Conservation (phyloP, 2,113 vertebrate species). For the Gambusia holbrooki region DNA sequence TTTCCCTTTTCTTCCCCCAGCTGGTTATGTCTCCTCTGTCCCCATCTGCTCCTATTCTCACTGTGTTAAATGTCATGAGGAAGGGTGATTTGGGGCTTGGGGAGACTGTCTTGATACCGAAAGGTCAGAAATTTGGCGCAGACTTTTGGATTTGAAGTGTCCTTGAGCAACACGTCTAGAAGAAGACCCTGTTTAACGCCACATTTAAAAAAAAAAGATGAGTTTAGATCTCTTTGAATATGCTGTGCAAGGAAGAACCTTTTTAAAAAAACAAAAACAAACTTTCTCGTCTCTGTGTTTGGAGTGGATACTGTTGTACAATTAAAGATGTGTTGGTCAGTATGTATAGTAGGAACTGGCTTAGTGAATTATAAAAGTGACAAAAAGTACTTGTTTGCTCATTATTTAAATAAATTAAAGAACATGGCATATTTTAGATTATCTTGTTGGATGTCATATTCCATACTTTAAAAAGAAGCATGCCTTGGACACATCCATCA, state of each 20-base stretch:
- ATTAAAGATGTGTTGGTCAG: conserved; percentile 59
- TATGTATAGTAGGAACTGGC: conserved; percentile 5
- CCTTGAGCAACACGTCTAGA: conserved; percentile 51
- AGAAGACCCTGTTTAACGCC: not conserved
- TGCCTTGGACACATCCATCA: conserved; percentile 7
- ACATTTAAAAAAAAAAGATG: conserved; percentile 22
- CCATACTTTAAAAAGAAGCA: not conserved
- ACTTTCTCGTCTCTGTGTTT: conserved; percentile 38
- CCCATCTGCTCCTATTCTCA: conserved; percentile 55
- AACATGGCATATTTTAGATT: not conserved
- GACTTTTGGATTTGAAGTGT: conserved; percentile 54
- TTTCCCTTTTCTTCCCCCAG: conserved; percentile 48
- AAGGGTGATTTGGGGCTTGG: conserved; percentile 60
- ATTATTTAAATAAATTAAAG: not conserved
- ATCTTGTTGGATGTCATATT: not conserved
- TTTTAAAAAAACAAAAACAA: conserved; percentile 16
- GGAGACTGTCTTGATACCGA: conserved; percentile 61
- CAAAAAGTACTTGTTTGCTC: not conserved
- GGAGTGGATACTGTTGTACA: conserved; percentile 26
- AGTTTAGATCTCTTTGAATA: conserved; percentile 12
- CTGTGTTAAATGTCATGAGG: conserved; percentile 65
- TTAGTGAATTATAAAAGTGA: not conserved
- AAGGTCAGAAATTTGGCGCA: conserved; percentile 71
- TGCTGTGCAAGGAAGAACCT: conserved; percentile 1
- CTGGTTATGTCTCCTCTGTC: conserved; percentile 54